Evolutionary conservation across 2,888 invertebrate genomes (phyloP), one percentile per base, ranked within the genome.

Genomic region (Cartodere bifasciata): DNA sequence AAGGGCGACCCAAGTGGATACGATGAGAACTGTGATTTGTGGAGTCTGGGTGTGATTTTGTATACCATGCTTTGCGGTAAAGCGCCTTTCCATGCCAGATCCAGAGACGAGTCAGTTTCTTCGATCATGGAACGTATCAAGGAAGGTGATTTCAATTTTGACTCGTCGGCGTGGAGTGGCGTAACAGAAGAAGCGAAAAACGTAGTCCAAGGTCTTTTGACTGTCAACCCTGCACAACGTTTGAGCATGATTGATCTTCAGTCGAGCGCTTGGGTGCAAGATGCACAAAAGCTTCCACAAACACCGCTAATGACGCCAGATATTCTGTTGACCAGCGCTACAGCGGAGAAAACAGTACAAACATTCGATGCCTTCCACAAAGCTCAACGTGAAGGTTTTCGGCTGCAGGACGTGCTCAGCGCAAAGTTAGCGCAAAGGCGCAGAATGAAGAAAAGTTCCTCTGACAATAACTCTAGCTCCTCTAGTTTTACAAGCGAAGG

Each of bases 41-140:
- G 95, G 91, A 88, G 91, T 44, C 66, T 97, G 1, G 97, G 97
- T 0, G 92, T 92, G 2, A 86, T 94, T 41, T 64, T 92, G 25
- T 70, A 67, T 41, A 61, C 66, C 16, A 67, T 70, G 67, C 60
- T 94, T 26, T 80, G 85, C 37, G 94, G 94, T 0, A 74, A 76
- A 48, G 81, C 87, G 1, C 92, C 94, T 1, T 94, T 91, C 65
- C 78, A 80, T 43, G 70, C 72, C 0, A 58, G 70, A 4, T 74
- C 74, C 2, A 64, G 69, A 23, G 76, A 79, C 39, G 78, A 82
- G 45, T 79, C 74, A n/a, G 75, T 83, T 12, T 67, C 70, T 0
- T 70, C 71, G 0, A 78, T 86, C 35, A 86, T 88, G 70, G 72
- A 78, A 36, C 63, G 84, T 36, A 88, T 91, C 33, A 72, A 79